Percentiles rank a stretch among this genome's conserved stretches.
These are phyloP conservation scores for Nannospalax galili DNA, from an alignment of 2,113 vertebrate species.

Conservation along the genomic window DNA sequence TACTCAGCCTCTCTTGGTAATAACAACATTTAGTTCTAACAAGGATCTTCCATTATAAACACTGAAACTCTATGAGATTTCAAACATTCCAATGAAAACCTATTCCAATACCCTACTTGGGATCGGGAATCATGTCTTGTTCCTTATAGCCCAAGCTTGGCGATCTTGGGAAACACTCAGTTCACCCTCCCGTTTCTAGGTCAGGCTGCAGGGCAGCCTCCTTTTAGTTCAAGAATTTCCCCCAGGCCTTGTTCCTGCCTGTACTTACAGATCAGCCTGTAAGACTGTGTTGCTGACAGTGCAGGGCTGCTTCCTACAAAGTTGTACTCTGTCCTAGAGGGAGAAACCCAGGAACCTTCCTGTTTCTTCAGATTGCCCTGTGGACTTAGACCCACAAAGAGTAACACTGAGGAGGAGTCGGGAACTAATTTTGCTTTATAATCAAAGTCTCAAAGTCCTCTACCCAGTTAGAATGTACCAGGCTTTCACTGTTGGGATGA, in stretches of 20 bases:
- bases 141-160: neutral
- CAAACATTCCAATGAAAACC: neutral
- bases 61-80: neutral
- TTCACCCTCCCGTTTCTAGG: neutral
- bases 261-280: neutral
- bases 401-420: neutral
- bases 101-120: neutral
- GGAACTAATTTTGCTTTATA: neutral
- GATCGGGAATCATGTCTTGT: neutral
- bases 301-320: neutral
- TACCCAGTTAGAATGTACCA: neutral
- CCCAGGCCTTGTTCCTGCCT: neutral
- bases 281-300: neutral
- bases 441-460: neutral
- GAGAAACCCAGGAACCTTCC: neutral
- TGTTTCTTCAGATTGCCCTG: neutral
- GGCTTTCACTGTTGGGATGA: slow-evolving; percentile 19
- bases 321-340: neutral
- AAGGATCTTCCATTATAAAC: neutral
- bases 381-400: neutral
- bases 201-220: neutral
- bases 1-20: neutral
- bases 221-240: neutral
- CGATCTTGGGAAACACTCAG: neutral
- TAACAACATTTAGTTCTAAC: neutral